A percentile compares a stretch with the other conserved stretches of the same genome.
These are phyloP conservation scores for Bothrops jararaca DNA, from an alignment of 2,113 vertebrate species.

Conservation along the genomic window DNA sequence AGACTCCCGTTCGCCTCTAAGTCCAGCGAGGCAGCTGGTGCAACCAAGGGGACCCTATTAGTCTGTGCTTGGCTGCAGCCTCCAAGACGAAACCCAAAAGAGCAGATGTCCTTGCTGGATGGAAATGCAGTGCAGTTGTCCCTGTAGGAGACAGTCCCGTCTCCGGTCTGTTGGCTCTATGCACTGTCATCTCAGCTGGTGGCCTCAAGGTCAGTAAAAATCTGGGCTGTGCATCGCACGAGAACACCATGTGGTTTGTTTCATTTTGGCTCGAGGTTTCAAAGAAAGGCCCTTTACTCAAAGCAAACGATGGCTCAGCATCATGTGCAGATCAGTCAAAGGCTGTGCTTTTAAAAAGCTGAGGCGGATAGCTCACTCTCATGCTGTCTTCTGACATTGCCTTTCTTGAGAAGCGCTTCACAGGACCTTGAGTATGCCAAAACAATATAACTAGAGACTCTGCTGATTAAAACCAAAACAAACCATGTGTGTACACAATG, in stretches of 20 bases:
- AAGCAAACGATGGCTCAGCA: neutral
- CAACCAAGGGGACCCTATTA: neutral
- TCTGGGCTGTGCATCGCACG: accelerated
- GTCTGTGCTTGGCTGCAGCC: neutral
- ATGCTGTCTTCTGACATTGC: no score
- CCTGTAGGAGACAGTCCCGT: neutral
- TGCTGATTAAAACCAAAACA: neutral
- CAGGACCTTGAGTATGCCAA: neutral
- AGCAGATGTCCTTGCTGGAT: neutral
- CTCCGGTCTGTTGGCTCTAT: neutral
- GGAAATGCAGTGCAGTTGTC: neutral
- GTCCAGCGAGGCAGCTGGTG: neutral
- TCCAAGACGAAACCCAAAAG: neutral
- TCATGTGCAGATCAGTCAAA: neutral
- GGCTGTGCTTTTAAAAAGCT: neutral
- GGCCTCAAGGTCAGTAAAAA: neutral
- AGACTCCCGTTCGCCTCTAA: neutral
- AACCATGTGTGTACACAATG: neutral
- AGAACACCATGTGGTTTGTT: neutral
- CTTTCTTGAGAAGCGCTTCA: neutral
- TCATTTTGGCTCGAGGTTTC: neutral
- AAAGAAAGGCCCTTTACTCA: neutral
- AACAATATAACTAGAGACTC: neutral
- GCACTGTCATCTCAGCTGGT: neutral
- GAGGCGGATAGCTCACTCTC: neutral